A percentile compares a stretch with the other conserved stretches of the same genome.
Evolutionary conservation across 2,888 invertebrate species (phyloP).

Genomic region (Aporophyla lueneburgensis): DNA sequence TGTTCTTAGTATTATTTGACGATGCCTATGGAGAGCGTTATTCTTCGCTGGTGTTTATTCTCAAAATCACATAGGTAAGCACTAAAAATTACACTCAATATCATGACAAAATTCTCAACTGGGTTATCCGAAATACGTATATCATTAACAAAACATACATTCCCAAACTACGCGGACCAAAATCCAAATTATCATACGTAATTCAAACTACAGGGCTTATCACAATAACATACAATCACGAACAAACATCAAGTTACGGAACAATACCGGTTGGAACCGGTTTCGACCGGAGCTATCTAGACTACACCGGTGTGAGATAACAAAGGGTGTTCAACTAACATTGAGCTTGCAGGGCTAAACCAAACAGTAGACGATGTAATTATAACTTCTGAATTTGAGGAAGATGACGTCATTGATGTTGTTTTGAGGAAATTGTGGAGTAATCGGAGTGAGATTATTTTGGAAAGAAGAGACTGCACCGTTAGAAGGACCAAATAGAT

Average conservation of each 20-base stretch:
- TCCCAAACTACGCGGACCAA: constrained; percentile 55
- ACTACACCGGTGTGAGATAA: constrained; percentile 67
- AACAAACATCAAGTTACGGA: constrained; percentile 64
- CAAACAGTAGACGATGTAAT: constrained; percentile 59
- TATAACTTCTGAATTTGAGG: constrained; percentile 53
- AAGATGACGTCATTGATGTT: constrained; percentile 35
- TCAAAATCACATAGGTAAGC: background rate
- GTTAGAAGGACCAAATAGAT: background rate
- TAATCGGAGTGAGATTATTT: constrained; percentile 12
- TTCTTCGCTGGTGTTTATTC: background rate
- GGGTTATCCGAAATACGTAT: constrained; percentile 43
- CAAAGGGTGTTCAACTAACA: constrained; percentile 66
- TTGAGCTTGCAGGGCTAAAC: constrained; percentile 61
- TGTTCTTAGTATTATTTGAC: background rate
- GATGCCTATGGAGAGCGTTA: background rate
- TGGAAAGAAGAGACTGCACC: background rate
- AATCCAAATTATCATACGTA: constrained; percentile 69
- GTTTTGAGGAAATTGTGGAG: constrained; percentile 14
- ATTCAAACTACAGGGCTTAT: constrained; percentile 67
- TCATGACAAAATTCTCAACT: constrained; percentile 19
- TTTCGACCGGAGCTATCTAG: constrained; percentile 63
- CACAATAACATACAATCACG: constrained; percentile 67
- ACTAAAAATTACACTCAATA: background rate
- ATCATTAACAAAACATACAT: constrained; percentile 62
- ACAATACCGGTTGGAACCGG: constrained; percentile 64